Conservation (phyloP, 2,113 vertebrate species). For the Melanocharis versteri region DNA sequence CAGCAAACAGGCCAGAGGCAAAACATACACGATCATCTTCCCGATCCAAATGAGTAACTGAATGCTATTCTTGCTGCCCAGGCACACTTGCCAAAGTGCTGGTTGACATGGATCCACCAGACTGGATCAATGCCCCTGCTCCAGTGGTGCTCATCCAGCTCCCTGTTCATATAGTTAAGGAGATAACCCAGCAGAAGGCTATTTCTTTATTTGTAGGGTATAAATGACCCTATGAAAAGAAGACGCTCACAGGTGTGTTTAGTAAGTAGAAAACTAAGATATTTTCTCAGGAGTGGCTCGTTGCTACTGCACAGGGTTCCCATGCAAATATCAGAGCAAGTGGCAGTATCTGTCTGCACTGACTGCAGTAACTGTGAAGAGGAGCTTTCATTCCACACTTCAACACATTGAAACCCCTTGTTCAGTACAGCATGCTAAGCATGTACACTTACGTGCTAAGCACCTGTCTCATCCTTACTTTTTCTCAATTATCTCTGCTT, state of each 20-base stretch:
- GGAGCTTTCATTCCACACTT: neutral
- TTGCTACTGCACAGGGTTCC: neutral
- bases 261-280: neutral
- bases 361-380: neutral
- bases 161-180: rapidly evolving
- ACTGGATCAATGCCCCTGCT: neutral
- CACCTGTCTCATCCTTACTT: neutral
- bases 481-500: neutral
- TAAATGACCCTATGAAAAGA: neutral
- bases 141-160: neutral
- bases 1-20: neutral
- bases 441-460: neutral
- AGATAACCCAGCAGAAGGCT: neutral
- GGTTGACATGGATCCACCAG: neutral
- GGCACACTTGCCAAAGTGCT: neutral
- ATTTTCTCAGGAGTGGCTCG: neutral
- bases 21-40: neutral
- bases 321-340: neutral
- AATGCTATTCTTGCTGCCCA: neutral
- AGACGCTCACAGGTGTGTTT: neutral
- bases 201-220: neutral
- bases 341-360: neutral
- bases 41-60: neutral
- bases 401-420: neutral
- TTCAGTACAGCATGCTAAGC: neutral